A percentile compares a stretch with the other conserved stretches of the same genome.
Conservation (phyloP, 2,113 vertebrate genomes). For the Lutjanus erythropterus region DNA sequence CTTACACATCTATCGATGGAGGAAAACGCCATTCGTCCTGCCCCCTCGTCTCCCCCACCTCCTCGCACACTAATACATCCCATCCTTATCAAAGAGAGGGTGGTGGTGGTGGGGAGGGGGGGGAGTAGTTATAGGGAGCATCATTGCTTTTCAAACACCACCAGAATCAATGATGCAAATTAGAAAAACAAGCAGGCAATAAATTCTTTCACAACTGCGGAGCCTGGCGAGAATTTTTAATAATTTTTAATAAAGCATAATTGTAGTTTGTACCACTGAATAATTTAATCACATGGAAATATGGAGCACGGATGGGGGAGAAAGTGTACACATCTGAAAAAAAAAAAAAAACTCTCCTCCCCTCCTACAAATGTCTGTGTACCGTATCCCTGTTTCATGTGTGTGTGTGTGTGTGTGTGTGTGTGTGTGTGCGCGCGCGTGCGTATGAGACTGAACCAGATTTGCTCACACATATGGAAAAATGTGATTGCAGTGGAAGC, state of each 20-base stretch:
- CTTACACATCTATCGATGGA: constrained; percentile 86
- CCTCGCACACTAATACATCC: constrained; percentile 20
- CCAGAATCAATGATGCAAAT: constrained; percentile 99
- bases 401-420: constrained; percentile 6
- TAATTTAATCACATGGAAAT: constrained; percentile 98
- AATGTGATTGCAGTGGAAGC: not conserved
- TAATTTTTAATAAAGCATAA: constrained; percentile 99
- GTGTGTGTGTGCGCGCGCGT: not conserved
- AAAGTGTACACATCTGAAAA: constrained; percentile 61
- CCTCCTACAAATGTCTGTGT: constrained; percentile 2
- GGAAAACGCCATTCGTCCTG: constrained; percentile 85
- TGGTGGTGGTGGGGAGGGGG: constrained; percentile 17
- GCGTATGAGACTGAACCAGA: not conserved
- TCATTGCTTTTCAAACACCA: constrained; percentile 94
- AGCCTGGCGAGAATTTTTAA: constrained; percentile 95
- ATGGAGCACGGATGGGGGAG: constrained; percentile 69
- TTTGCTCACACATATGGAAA: constrained; percentile 1
- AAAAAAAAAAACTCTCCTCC: constrained; percentile 22
- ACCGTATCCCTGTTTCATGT: not conserved
- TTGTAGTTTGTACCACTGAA: constrained; percentile 99
- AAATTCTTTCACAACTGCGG: constrained; percentile 98
- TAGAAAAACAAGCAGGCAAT: constrained; percentile 99
- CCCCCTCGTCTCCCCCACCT: constrained; percentile 66
- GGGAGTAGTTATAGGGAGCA: constrained; percentile 56
- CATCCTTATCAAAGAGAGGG: constrained; percentile 46